phyloP scores from a whole-genome alignment of 2,113 vertebrate species.

The Lepus europaeus region DNA sequence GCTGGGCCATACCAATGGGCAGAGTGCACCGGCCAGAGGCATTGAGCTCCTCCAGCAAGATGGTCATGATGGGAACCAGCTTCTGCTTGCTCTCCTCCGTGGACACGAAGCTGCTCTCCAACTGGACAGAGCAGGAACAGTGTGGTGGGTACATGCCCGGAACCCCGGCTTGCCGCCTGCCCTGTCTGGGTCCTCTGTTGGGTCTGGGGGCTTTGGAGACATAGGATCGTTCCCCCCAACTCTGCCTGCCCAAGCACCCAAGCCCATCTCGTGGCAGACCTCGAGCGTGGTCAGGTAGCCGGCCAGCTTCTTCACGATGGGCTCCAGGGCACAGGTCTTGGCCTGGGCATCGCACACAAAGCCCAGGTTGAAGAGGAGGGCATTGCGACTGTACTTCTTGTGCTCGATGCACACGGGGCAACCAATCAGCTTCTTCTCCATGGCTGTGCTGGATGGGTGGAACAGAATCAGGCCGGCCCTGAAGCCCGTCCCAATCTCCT shows the following conservation, averaged over 20 bases:
- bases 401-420: slow-evolving; percentile 99
- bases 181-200: background rate
- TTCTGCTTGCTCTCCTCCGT: slow-evolving; percentile 98
- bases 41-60: slow-evolving; percentile 96
- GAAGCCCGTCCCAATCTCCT: background rate
- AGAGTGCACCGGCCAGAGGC: slow-evolving; percentile 96
- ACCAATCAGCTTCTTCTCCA: slow-evolving; percentile 98
- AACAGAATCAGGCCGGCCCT: slow-evolving; percentile 45
- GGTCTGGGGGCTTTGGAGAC: background rate
- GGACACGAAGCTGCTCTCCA: slow-evolving; percentile 98
- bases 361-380: slow-evolving; percentile 97
- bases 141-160: slow-evolving; percentile 1
- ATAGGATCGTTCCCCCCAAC: background rate
- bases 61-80: slow-evolving; percentile 97
- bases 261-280: slow-evolving; percentile 85
- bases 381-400: slow-evolving; percentile 98
- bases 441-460: slow-evolving; percentile 91
- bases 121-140: slow-evolving; percentile 85
- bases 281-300: slow-evolving; percentile 98
- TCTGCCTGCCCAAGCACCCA: slow-evolving; percentile 56
- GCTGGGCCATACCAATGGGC: slow-evolving; percentile 91
- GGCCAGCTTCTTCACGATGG: slow-evolving; percentile 98
- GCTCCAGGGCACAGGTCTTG: slow-evolving; percentile 97
- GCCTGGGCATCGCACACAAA: slow-evolving; percentile 96
- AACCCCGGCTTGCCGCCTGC: background rate